A percentile compares a stretch with the other conserved stretches of the same genome.
Evolutionary conservation across 2,888 invertebrate genomes (phyloP).

Genomic region (Nesidiocoris tenuis): DNA sequence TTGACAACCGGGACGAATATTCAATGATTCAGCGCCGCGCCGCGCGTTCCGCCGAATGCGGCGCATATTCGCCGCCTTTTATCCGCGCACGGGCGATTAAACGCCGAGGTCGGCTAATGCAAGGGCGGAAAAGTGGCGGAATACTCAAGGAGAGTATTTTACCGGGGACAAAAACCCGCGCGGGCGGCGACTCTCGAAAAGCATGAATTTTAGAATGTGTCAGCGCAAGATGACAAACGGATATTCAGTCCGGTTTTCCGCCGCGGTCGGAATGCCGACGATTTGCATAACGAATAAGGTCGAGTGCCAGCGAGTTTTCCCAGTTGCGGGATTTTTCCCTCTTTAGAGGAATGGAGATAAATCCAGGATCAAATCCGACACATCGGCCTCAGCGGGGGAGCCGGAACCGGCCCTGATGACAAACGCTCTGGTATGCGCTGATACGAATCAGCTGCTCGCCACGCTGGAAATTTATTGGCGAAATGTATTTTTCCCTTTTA

Average conservation of each 20-base stretch:
- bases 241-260: constrained; percentile 13
- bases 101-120: not conserved
- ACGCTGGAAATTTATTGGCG: not conserved
- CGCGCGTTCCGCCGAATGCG: not conserved
- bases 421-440: not conserved
- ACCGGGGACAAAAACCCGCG: not conserved
- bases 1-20: not conserved
- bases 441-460: not conserved
- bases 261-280: constrained; percentile 17
- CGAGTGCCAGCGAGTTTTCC: constrained; percentile 9
- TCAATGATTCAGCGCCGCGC: not conserved
- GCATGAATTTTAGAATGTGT: constrained; percentile 25
- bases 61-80: not conserved
- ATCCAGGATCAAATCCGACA: constrained; percentile 18
- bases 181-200: not conserved
- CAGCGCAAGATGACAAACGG: constrained; percentile 32
- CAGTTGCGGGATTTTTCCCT: constrained; percentile 9
- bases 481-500: too few relatives aligned
- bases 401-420: not conserved
- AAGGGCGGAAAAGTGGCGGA: not conserved
- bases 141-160: not conserved
- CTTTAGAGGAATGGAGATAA: constrained; percentile 30
- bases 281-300: constrained; percentile 36
- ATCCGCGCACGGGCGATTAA: not conserved
- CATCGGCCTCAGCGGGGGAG: not conserved